A percentile compares a stretch with the other conserved stretches of the same genome.
phyloP scores from a whole-genome alignment of 2,797 vertebrate genomes.

The Vireo griseus region DNA sequence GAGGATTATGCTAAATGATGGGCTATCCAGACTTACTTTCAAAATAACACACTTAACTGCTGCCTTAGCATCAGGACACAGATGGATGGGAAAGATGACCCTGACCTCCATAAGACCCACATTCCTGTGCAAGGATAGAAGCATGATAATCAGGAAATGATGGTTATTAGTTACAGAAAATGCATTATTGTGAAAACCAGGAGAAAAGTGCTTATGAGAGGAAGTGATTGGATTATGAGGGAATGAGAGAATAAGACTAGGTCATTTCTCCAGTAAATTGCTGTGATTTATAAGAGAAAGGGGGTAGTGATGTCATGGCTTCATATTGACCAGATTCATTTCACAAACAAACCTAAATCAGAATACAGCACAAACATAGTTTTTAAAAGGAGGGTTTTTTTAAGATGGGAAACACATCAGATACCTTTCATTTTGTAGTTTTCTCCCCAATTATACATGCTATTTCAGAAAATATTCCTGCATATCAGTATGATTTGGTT shows the following conservation, averaged over 20 bases:
- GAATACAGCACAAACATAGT: slow-evolving; percentile 72
- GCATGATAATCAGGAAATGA: slow-evolving; percentile 99
- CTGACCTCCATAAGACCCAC: slow-evolving; percentile 83
- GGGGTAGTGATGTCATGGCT: slow-evolving; percentile 81
- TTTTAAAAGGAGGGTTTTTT: slow-evolving; percentile 45
- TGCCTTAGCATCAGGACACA: slow-evolving; percentile 75
- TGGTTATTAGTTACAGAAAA: slow-evolving; percentile 99
- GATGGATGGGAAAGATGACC: slow-evolving; percentile 84
- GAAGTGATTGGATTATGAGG: slow-evolving; percentile 95
- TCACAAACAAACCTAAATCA: slow-evolving; percentile 94
- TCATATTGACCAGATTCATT: slow-evolving; percentile 83
- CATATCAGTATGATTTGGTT: not conserved
- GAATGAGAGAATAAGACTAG: slow-evolving; percentile 80
- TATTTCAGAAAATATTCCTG: not conserved
- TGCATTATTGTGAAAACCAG: slow-evolving; percentile 92
- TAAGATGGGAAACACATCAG: not conserved
- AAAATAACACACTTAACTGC: slow-evolving; percentile 69
- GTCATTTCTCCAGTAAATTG: slow-evolving; percentile 88
- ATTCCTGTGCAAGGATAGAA: slow-evolving; percentile 94
- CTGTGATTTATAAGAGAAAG: slow-evolving; percentile 94
- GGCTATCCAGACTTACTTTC: slow-evolving; percentile 87
- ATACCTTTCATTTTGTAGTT: not conserved
- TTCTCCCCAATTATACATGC: not conserved
- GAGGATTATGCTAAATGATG: slow-evolving; percentile 82
- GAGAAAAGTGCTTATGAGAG: slow-evolving; percentile 86